Evolutionary conservation across 2,888 invertebrate species (phyloP), one percentile per base, ranked within the genome.

Genomic region (Notocelia uddmanniana): DNA sequence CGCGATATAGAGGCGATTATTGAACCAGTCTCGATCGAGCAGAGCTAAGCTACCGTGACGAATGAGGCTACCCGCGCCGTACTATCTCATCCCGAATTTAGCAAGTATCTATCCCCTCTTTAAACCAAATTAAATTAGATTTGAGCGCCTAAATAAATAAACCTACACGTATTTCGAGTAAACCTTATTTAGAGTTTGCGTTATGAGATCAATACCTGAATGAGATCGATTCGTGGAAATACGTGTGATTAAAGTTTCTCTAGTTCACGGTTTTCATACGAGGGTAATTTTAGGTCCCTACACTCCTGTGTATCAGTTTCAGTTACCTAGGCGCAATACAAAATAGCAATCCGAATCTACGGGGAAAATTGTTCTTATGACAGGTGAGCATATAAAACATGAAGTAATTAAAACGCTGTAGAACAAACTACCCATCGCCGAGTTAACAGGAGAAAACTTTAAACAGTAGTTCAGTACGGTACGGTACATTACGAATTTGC

Each of bases 1-100:
- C 90, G 89, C 83, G 85, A 84, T 81, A 85, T 84, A 83, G 80
- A 81, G 83, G 82, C 80, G 74, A 80, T 78, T 76, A 81, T 79
- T 80, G 79, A 83, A 83, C 78, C 77, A 86, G 80, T 82, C 82
- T 80, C 78, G 82, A 85, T 84, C 79, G 79, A 78, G 80, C 68
- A 54, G 55, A 70, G 68, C 73, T 58, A 74, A 67, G 74, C 73
- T 70, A 70, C 74, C 73, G 74, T 76, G 75, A 89, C 88, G 81
- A 88, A 89, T 85, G 79, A 77, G 80, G 80, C 80, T 81, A 77
- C 76, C 77, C 80, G 78, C 60, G 57, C 15, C 31, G 21, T 15
- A 68, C 37, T 34, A 70, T 34, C 15, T 41, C 37, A 59, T 45
- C 60, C 34, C 66, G 31, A 37, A 69, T 57, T 62, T 37, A 60